Percentiles rank a stretch among this genome's conserved stretches.
These are phyloP conservation scores for Zeugodacus cucurbitae DNA, from an alignment of 1,140 invertebrate genomes.

Conservation along the genomic window DNA sequence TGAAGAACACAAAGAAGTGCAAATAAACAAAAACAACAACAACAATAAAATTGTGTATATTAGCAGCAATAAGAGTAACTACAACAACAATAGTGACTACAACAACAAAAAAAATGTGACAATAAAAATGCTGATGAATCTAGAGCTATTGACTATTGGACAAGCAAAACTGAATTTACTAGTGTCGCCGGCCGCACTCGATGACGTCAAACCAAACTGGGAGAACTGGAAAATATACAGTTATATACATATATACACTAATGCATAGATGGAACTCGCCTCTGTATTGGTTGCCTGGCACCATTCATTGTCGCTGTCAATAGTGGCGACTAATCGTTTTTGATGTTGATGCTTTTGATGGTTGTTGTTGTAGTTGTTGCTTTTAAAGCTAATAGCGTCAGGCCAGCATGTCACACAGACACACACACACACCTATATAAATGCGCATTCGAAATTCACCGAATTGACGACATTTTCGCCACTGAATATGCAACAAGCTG, in stretches of 20 bases:
- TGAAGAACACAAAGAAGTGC: not conserved
- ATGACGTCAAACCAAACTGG: not conserved
- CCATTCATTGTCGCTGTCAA: not conserved
- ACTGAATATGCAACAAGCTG: not conserved
- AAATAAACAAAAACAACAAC: not conserved
- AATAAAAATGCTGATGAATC: not conserved
- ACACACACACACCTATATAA: not conserved
- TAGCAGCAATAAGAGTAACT: not conserved
- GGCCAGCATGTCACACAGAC: not conserved
- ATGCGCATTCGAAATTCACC: not conserved
- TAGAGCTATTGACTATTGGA: not conserved
- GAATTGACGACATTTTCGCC: not conserved
- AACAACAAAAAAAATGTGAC: too few relatives aligned
- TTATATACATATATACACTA: not conserved
- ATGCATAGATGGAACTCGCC: not conserved
- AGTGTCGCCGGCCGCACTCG: not conserved
- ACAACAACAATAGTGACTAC: not conserved
- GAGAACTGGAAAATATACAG: too few relatives aligned
- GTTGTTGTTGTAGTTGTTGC: not conserved
- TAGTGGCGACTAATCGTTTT: constrained; percentile 32
- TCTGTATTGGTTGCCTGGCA: not conserved
- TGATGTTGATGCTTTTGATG: not conserved
- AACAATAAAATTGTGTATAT: not conserved
- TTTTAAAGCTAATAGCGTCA: not conserved
- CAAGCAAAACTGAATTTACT: not conserved